These are phyloP conservation scores for Cyrtonyx montezumae DNA, from an alignment of 2,113 vertebrate genomes.

Conservation along the genomic window DNA sequence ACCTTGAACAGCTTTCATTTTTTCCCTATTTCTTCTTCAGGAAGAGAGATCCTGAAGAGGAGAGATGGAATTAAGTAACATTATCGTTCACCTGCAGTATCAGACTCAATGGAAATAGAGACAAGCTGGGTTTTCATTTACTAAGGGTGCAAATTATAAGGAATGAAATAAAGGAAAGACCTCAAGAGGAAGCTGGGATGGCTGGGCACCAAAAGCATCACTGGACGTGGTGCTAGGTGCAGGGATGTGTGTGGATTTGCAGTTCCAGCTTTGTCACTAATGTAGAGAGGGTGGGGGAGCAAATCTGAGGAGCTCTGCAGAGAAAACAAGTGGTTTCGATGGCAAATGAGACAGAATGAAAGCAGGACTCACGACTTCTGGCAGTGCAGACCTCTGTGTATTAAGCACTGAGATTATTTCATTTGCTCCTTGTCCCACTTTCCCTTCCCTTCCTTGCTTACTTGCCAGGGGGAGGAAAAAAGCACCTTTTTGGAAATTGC, in stretches of 20 bases:
- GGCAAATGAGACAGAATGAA: neutral
- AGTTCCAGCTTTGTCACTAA: neutral
- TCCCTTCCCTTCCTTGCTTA: neutral
- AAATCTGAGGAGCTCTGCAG: neutral
- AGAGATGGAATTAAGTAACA: neutral
- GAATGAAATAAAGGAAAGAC: conserved; percentile 16
- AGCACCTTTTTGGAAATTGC: neutral
- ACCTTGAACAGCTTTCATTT: neutral
- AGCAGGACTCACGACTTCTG: neutral
- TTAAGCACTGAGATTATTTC: neutral
- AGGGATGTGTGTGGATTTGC: neutral
- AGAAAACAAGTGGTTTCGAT: neutral
- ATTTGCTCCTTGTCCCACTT: neutral
- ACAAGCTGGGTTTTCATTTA: conserved; percentile 17
- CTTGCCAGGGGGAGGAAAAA: neutral
- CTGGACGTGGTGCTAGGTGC: accelerated
- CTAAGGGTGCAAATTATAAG: conserved; percentile 58
- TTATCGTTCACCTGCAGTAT: neutral
- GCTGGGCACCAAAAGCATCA: neutral
- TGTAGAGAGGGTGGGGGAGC: neutral
- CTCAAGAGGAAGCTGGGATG: neutral
- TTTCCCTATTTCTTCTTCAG: neutral
- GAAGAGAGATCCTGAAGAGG: neutral
- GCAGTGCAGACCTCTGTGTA: neutral
- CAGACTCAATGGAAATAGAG: neutral